Evolutionary conservation across 2,113 vertebrate species (phyloP).

Genomic region (Herpailurus yagouaroundi): DNA sequence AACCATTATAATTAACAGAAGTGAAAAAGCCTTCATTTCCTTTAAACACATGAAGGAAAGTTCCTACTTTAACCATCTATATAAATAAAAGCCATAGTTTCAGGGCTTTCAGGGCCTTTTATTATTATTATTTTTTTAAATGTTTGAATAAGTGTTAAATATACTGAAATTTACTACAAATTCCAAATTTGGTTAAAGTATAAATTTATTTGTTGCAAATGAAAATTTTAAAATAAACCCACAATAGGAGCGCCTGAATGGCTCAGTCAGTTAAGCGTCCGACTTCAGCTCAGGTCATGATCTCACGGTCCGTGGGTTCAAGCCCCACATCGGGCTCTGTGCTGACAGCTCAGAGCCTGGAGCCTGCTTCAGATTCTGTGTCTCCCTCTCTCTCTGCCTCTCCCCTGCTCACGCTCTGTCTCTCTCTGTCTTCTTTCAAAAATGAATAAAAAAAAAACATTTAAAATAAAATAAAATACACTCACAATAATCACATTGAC

Average conservation of each 20-base stretch:
- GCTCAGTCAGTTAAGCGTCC: too few species aligned
- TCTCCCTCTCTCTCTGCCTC: too few species aligned
- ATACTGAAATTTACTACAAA: constrained; percentile 30
- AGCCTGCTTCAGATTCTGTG: too few species aligned
- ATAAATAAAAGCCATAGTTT: not conserved
- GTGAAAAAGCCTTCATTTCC: constrained; percentile 14
- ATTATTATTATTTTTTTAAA: not conserved
- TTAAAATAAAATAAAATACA: not conserved
- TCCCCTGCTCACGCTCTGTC: too few species aligned
- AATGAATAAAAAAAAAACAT: not conserved
- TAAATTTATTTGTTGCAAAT: not conserved
- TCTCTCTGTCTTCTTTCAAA: too few species aligned
- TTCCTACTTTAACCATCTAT: not conserved
- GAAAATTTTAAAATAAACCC: constrained; percentile 12
- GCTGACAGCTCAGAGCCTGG: too few species aligned
- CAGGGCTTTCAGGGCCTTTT: not conserved
- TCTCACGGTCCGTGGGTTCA: too few species aligned
- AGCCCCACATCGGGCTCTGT: too few species aligned
- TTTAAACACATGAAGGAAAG: not conserved
- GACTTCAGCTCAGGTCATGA: too few species aligned
- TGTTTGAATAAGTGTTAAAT: not conserved
- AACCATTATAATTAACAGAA: not conserved
- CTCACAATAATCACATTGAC: not conserved
- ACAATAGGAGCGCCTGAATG: not conserved
- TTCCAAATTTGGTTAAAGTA: constrained; percentile 3